These are phyloP conservation scores for Diglossa cyanea DNA, from an alignment of 2,797 vertebrate species.

Conservation along the genomic window DNA sequence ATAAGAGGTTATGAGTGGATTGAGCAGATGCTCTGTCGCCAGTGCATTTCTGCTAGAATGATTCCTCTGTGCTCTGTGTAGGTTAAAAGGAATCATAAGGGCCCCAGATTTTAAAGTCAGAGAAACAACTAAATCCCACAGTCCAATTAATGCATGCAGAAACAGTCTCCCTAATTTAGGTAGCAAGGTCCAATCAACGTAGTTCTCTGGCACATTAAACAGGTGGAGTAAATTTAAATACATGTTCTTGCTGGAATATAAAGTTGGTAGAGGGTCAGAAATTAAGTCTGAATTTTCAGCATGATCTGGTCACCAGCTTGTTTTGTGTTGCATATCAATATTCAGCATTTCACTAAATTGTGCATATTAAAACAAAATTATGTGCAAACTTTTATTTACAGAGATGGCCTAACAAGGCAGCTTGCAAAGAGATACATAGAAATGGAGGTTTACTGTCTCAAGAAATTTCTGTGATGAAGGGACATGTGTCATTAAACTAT, in stretches of 20 bases:
- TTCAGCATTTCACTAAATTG: neutral
- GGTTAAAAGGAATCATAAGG: neutral
- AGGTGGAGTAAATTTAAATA: neutral
- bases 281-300: neutral
- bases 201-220: neutral
- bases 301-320: neutral
- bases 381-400: neutral
- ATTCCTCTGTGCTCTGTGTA: neutral
- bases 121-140: neutral
- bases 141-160: neutral
- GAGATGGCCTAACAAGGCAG: neutral
- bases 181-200: neutral
- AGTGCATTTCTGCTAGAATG: neutral
- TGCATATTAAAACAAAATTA: neutral
- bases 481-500: neutral
- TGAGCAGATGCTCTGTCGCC: neutral
- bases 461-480: neutral
- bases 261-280: neutral
- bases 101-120: neutral
- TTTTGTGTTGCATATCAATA: neutral
- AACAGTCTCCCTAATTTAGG: neutral
- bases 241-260: neutral
- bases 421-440: neutral
- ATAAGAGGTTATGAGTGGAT: neutral
- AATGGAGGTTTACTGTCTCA: neutral